Evolutionary conservation across 2,888 invertebrate species (phyloP).

Genomic region (Limnephilus marmoratus): DNA sequence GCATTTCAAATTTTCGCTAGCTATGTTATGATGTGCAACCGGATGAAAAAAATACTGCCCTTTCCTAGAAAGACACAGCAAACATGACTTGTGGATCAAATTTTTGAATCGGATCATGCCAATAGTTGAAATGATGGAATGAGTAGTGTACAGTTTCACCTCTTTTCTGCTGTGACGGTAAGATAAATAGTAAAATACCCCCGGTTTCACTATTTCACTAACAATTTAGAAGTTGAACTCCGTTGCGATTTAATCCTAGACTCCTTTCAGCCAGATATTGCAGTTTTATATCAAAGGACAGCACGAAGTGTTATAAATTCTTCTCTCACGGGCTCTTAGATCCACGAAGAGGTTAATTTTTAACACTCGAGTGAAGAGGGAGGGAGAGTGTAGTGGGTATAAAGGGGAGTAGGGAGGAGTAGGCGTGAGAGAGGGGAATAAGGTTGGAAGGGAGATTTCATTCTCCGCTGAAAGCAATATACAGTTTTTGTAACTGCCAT

Average conservation of each 20-base stretch:
- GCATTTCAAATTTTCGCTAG: too few relatives aligned
- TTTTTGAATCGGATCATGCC: too few relatives aligned
- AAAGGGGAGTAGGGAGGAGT: neutral
- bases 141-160: too few relatives aligned
- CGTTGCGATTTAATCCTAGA: neutral
- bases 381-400: constrained; percentile 26
- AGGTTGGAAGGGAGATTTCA: constrained; percentile 15
- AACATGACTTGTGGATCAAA: too few relatives aligned
- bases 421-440: neutral
- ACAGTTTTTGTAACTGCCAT: constrained; percentile 27
- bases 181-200: neutral
- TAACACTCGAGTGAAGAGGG: constrained; percentile 52
- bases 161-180: neutral
- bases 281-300: neutral
- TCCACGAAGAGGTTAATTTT: constrained; percentile 46
- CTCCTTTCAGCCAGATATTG: neutral
- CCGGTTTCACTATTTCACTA: neutral
- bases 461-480: constrained; percentile 26
- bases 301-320: constrained; percentile 25
- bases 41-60: too few relatives aligned
- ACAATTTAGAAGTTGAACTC: neutral
- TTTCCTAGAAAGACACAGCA: too few relatives aligned
- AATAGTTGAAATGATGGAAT: too few relatives aligned
- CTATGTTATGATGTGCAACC: too few relatives aligned
- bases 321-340: constrained; percentile 21